Base-by-base conservation (phyloP, 1,140 invertebrate genomes). In the Leptinotarsa defecta region DNA sequence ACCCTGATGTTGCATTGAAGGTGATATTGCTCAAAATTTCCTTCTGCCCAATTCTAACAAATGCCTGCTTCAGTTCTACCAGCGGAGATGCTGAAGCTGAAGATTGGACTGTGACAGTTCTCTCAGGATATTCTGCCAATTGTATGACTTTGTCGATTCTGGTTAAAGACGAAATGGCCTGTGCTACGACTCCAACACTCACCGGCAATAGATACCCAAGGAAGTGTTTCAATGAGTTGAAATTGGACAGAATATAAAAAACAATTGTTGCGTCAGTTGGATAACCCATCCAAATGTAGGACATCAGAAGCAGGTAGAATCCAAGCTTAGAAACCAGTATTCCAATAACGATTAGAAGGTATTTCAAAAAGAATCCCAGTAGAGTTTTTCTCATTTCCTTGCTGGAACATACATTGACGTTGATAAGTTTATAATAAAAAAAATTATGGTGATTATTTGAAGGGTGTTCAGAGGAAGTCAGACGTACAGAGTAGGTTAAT, bases 181-280 rank as follows among this genome's bases (percentile, higher is more conserved):
- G 90, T 1, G 88, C 89, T 13, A 87, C 88, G 22, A 86, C 87
- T n/a, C 88, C 88, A 20, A 92, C 89, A 24, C 91, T 90, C 79
- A 93, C 86, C 1, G 93, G 92, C 78, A 94, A 91, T 75, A 92
- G 91, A 22, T 93, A 91, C 0, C 93, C 92, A 86, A 95, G 89
- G 0, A 91, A 92, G 75, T 90, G 89, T 43, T 91, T 89, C 6
- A 94, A 81, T 79, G 92, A 91, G 76, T 92, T 92, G 76, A 93
- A 94, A 77, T 92, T 92, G 0, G 91, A 90, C 2, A 92, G 91
- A 4, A 94, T 87, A 3, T 93, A 92, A 82, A 94, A 94, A 1
- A 93, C 91, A 83, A 90, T 92, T 71, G 94, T 90, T 0, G 95
- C 92, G 0, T 90, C 93, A 2, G 95, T 86, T 49, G 90, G 84